phyloP scores from a whole-genome alignment of 35 echinoderm and acorn worm species.

The Eucidaris tribuloides region DNA sequence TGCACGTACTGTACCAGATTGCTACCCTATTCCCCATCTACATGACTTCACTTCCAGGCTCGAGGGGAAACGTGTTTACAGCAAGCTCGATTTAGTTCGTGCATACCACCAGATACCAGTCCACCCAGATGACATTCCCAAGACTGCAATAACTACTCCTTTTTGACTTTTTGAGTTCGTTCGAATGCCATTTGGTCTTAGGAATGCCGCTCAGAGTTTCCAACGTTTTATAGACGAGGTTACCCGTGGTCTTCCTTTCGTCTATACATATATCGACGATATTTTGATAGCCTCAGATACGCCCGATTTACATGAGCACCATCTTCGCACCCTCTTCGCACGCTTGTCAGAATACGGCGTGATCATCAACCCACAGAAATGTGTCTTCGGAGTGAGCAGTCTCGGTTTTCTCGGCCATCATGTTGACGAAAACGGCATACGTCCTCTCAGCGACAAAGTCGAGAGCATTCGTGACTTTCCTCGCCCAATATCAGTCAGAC shows the following conservation, averaged over 20 bases:
- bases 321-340: background rate
- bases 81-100: constrained; percentile 8
- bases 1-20: constrained; percentile 4
- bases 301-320: background rate
- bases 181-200: constrained; percentile 26
- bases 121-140: background rate
- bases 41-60: constrained; percentile 27
- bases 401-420: constrained; percentile 41
- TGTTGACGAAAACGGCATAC: background rate
- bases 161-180: constrained; percentile 17
- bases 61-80: background rate
- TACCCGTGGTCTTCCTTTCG: constrained; percentile 1
- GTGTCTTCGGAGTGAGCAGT: background rate
- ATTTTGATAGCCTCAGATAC: background rate
- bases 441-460: constrained; percentile 25
- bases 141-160: constrained; percentile 23
- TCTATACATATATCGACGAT: constrained; percentile 28
- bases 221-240: constrained; percentile 37
- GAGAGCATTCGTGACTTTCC: constrained; percentile 29
- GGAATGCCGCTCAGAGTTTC: constrained; percentile 40
- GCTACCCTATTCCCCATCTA: constrained; percentile 32
- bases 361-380: constrained; percentile 36
- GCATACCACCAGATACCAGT: constrained; percentile 36
- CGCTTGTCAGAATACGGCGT: constrained; percentile 2
- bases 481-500: constrained; percentile 2